Evolutionary conservation across 2,113 vertebrate genomes (phyloP).

Genomic region (Falco punctatus): DNA sequence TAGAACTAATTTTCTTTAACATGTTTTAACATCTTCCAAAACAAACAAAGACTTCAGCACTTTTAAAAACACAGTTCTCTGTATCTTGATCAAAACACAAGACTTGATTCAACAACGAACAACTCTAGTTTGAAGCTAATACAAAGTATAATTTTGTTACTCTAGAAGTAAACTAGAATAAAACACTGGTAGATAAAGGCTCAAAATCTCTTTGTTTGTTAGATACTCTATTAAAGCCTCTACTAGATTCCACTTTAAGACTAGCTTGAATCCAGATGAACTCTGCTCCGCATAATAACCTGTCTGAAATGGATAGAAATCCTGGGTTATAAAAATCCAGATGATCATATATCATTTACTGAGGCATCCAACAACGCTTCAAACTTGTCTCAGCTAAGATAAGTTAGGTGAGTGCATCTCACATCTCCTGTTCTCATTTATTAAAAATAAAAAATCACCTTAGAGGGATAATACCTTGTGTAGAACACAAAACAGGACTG

Average conservation of each 20-base stretch:
- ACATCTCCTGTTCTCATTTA: neutral
- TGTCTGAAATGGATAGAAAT: neutral
- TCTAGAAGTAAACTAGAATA: neutral
- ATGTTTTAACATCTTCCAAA: conserved; percentile 59
- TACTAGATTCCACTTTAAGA: neutral
- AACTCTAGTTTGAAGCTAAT: neutral
- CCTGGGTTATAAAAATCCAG: neutral
- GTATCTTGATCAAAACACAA: neutral
- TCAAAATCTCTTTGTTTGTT: neutral
- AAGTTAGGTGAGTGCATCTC: neutral
- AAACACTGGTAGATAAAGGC: neutral
- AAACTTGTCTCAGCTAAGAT: neutral
- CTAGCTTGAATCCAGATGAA: neutral
- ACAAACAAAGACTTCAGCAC: conserved; percentile 31
- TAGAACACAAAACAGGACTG: neutral
- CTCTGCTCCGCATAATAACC: neutral
- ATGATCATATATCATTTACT: neutral
- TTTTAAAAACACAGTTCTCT: neutral
- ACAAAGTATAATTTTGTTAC: neutral
- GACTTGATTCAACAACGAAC: neutral
- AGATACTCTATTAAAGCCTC: neutral
- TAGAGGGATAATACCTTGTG: neutral
- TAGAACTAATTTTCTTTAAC: conserved; percentile 55
- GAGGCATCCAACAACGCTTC: neutral
- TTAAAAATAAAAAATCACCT: conserved; percentile 13